Base-by-base conservation (phyloP, 2,888 invertebrate genomes). In the Pammene fasciana region DNA sequence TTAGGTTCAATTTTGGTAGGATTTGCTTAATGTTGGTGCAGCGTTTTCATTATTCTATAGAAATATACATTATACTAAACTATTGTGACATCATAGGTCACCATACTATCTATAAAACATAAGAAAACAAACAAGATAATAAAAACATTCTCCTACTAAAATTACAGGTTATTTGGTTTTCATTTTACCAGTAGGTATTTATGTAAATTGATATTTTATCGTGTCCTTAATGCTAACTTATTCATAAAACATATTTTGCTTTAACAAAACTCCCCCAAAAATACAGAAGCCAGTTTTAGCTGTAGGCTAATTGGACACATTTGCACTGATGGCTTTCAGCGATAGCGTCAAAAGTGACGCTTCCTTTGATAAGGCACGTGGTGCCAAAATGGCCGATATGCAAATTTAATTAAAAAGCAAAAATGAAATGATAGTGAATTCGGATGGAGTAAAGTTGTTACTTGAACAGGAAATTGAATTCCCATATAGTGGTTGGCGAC, bases 271-370 rank as follows among this genome's bases (percentile, higher is more conserved):
- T 48, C 34, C 57, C 57, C 57, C 45, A 46, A 68, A 64, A 65
- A 65, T 65, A 34, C 64, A 52, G 64, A 54, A 45, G 67, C 64
- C 34, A 41, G 68, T 59, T 59, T 67, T 59, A 67, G 50, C 48
- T 45, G 56, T 52, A 74, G 71, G 76, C 79, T 86, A 87, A 86
- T 86, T 86, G 85, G 84, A 85, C 82, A 82, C 87, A 86, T 86
- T 89, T 83, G 84, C 81, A 79, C 81, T 81, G 82, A 86, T 85
- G 82, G 82, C 78, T 85, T 84, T 82, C 78, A 81, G 75, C 78
- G 89, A 90, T 90, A 89, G 78, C 80, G 90, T 88, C 90, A 86
- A 78, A 84, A 82, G 81, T 85, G 87, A 86, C 87, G 81, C 84
- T 82, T 84, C 83, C 86, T 83, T 81, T 83, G 90, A 90, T 90